Evolutionary conservation across 2,797 vertebrate species (phyloP).

Genomic region (Liasis olivaceus): DNA sequence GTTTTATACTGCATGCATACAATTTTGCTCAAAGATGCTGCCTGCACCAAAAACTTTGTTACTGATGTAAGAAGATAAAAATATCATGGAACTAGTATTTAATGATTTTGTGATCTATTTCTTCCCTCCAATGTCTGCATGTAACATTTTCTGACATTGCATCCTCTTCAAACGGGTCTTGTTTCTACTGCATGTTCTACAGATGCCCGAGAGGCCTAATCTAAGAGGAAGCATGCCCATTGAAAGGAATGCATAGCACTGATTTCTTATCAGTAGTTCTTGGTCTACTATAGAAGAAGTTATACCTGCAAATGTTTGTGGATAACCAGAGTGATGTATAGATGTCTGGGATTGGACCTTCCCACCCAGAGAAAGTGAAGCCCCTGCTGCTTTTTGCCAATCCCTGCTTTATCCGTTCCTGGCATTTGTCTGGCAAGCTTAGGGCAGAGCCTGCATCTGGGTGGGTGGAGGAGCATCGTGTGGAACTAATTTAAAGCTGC

Average conservation of each 20-base stretch:
- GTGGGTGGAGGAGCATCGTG: neutral
- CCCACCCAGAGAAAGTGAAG: neutral
- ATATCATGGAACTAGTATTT: neutral
- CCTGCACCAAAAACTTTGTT: neutral
- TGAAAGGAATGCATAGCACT: neutral
- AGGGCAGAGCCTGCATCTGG: neutral
- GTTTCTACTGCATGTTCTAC: neutral
- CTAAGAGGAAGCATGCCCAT: neutral
- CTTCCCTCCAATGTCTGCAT: neutral
- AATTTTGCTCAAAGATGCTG: neutral
- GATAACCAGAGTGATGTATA: neutral
- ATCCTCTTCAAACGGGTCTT: neutral
- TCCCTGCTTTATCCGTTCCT: neutral
- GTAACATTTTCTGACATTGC: neutral
- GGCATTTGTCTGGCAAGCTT: slow-evolving; percentile 2
- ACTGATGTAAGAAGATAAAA: neutral
- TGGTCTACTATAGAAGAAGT: neutral
- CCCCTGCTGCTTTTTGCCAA: neutral
- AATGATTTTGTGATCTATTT: neutral
- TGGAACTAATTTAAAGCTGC: neutral
- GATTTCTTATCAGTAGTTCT: neutral
- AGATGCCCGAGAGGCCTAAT: neutral
- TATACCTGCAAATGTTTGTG: neutral
- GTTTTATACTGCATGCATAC: neutral
- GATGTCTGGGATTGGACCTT: neutral